Evolutionary conservation across 2,888 invertebrate genomes (phyloP).

Genomic region (Eurytoma adleriae): DNA sequence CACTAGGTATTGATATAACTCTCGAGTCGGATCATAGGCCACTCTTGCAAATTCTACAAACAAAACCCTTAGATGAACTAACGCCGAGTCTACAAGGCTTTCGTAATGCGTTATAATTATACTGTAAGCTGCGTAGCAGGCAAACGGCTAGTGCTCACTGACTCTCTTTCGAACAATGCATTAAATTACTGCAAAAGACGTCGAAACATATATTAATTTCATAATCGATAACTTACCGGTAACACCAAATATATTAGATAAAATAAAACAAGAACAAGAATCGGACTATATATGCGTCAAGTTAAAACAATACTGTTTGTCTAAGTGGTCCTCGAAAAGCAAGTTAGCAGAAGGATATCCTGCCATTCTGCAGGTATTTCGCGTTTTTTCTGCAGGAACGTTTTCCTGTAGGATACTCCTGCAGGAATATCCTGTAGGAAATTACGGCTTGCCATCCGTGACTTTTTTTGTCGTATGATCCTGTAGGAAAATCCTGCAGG

Average conservation of each 20-base stretch:
- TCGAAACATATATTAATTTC: slow-evolving; percentile 48
- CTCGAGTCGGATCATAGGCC: slow-evolving; percentile 73
- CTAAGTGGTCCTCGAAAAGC: slow-evolving; percentile 54
- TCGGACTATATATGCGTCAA: slow-evolving; percentile 49
- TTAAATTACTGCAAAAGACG: slow-evolving; percentile 31
- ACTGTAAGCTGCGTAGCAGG: slow-evolving; percentile 64
- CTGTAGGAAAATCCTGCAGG: too few relatives aligned
- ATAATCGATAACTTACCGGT: slow-evolving; percentile 54
- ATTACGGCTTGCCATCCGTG: too few relatives aligned
- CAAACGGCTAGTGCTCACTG: slow-evolving; percentile 64
- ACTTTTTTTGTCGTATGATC: too few relatives aligned
- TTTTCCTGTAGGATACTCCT: too few relatives aligned
- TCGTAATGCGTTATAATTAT: slow-evolving; percentile 65
- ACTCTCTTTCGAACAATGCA: slow-evolving; percentile 63
- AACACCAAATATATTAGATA: slow-evolving; percentile 45
- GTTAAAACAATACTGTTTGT: slow-evolving; percentile 52
- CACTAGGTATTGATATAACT: slow-evolving; percentile 64
- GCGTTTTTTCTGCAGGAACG: too few relatives aligned
- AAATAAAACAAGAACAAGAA: slow-evolving; percentile 52
- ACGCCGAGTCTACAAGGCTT: slow-evolving; percentile 70
- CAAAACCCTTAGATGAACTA: slow-evolving; percentile 67
- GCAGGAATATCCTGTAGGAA: too few relatives aligned
- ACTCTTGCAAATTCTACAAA: slow-evolving; percentile 66
- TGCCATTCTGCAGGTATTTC: too few relatives aligned
- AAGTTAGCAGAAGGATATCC: slow-evolving; percentile 9